Evolutionary conservation across 1,140 invertebrate species (phyloP).

Genomic region (Bombus affinis): DNA sequence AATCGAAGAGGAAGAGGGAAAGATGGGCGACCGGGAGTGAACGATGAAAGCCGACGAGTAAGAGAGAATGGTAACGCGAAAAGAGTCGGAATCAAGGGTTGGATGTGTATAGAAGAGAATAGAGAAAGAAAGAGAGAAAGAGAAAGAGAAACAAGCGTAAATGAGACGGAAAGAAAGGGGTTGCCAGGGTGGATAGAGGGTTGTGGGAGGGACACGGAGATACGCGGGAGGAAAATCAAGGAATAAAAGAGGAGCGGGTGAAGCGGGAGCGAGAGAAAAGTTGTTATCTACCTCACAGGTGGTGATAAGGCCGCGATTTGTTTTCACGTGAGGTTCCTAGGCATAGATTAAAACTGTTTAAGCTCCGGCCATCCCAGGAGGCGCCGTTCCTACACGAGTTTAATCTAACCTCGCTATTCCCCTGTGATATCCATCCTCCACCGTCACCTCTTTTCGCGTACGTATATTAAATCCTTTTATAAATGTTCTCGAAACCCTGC

Average conservation of each 20-base stretch:
- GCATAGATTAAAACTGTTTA: conserved; percentile 75
- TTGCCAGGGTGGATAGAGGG: not conserved
- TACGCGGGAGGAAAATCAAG: conserved; percentile 24
- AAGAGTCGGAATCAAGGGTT: conserved; percentile 24
- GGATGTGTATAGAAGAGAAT: conserved; percentile 14
- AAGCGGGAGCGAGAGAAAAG: conserved; percentile 70
- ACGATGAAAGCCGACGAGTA: conserved; percentile 16
- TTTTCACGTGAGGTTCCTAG: conserved; percentile 71
- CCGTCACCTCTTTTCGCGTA: conserved; percentile 59
- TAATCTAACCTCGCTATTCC: conserved; percentile 73
- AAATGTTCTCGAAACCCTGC: conserved; percentile 32
- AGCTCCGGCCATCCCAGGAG: conserved; percentile 62
- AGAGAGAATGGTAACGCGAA: conserved; percentile 28
- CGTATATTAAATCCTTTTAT: conserved; percentile 46
- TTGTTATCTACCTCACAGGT: conserved; percentile 76
- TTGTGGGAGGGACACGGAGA: not conserved
- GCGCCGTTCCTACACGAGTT: conserved; percentile 70
- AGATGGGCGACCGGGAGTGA: conserved; percentile 8
- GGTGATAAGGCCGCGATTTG: conserved; percentile 78
- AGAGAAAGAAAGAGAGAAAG: not conserved
- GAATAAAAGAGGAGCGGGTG: conserved; percentile 46
- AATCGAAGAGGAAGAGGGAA: conserved; percentile 34
- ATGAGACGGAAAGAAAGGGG: conserved; percentile 23
- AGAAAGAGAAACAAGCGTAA: conserved; percentile 16
- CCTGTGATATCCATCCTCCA: conserved; percentile 61